Conservation (phyloP, 2,113 vertebrate genomes). For the Ciconia boyciana region DNA sequence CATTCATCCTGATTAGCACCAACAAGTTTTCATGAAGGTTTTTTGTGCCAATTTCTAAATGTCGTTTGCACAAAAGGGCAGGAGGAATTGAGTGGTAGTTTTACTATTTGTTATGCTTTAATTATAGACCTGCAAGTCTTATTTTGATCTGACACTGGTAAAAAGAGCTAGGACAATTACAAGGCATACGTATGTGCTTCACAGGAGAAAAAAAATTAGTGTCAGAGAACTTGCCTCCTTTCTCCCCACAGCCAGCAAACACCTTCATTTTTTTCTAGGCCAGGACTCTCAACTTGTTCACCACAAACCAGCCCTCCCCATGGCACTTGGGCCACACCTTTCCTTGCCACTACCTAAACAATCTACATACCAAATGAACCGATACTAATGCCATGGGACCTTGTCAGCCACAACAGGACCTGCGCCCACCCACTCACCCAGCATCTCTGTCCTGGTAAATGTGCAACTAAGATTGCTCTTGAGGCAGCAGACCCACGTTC, state of each 20-base stretch:
- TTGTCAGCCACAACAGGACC: background rate
- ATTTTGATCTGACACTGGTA: background rate
- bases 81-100: background rate
- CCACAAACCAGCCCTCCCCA: background rate
- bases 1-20: background rate
- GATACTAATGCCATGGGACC: fast-evolving
- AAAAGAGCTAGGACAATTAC: background rate
- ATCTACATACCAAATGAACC: background rate
- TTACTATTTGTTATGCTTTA: background rate
- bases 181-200: background rate
- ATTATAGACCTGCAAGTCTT: background rate
- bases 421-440: background rate
- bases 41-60: background rate
- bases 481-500: background rate
- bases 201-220: fast-evolving
- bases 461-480: background rate
- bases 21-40: background rate
- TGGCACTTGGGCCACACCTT: background rate
- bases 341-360: background rate
- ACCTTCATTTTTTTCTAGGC: background rate
- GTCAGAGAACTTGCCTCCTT: background rate
- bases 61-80: background rate
- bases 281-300: background rate
- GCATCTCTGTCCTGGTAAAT: fast-evolving
- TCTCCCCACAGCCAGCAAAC: background rate